Percentiles rank a stretch among this genome's conserved stretches.
phyloP scores from a whole-genome alignment of 2,888 invertebrate species.

The Campopleginae sp. region DNA sequence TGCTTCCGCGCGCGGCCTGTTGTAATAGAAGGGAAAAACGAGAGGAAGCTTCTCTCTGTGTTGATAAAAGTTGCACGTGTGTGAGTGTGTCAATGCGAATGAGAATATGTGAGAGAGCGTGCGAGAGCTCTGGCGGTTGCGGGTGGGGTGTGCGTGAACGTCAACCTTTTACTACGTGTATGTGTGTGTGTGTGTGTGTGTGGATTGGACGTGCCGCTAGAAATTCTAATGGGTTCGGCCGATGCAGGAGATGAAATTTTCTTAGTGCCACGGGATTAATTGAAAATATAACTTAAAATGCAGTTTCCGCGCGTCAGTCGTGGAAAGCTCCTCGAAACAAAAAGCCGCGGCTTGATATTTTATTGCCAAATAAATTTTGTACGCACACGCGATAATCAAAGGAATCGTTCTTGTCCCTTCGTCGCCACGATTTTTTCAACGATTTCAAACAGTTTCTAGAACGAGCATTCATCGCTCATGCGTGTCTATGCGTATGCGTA shows the following conservation, averaged over 20 bases:
- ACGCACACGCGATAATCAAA: too few species aligned
- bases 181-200: not conserved
- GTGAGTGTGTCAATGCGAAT: not conserved
- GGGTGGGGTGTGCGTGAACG: not conserved
- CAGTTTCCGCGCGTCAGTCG: not conserved
- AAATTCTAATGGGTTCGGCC: not conserved
- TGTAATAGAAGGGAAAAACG: slow-evolving; percentile 50
- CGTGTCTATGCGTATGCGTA: too few species aligned
- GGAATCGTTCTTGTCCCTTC: too few species aligned
- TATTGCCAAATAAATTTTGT: too few species aligned
- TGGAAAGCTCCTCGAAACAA: not conserved
- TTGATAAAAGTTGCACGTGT: slow-evolving; percentile 51
- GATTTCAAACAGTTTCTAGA: too few species aligned
- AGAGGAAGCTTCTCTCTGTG: slow-evolving; percentile 48
- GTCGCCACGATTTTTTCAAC: too few species aligned
- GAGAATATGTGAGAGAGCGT: not conserved
- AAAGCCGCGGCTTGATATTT: not conserved
- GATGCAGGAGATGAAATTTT: not conserved
- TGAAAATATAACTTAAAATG: not conserved
- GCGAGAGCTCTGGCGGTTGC: not conserved
- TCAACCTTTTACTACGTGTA: not conserved
- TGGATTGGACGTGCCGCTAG: not conserved
- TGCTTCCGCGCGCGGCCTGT: slow-evolving; percentile 53
- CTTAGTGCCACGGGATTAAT: not conserved
- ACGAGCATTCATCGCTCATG: too few species aligned